Conservation (phyloP, 2,113 vertebrate genomes). For the Tricholaema leucomelas region DNA sequence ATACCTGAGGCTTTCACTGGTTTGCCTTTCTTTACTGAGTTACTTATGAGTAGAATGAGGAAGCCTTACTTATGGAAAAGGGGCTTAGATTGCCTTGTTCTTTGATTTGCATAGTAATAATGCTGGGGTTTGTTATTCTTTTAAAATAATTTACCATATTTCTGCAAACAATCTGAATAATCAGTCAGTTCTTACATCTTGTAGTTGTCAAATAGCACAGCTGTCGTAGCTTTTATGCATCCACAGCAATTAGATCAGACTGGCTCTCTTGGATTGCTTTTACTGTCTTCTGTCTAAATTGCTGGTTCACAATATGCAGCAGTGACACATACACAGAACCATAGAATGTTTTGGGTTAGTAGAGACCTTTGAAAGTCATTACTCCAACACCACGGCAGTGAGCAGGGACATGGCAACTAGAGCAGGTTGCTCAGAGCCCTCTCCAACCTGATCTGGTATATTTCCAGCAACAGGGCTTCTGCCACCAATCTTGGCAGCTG, state of each 20-base stretch:
- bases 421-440: too few relatives aligned
- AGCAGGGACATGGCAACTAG: too few relatives aligned
- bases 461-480: too few relatives aligned
- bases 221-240: conserved; percentile 27
- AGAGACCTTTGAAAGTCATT: too few relatives aligned
- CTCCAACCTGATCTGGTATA: too few relatives aligned
- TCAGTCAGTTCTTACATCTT: not conserved
- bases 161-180: conserved; percentile 18
- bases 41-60: not conserved
- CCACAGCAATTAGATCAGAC: not conserved
- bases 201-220: conserved; percentile 12
- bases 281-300: not conserved
- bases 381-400: too few relatives aligned
- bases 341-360: too few relatives aligned
- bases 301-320: conserved; percentile 22
- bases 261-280: not conserved
- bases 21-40: not conserved
- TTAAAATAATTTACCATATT: not conserved
- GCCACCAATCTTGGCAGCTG: too few relatives aligned
- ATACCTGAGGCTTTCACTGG: not conserved
- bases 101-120: not conserved
- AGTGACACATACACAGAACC: not conserved
- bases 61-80: not conserved
- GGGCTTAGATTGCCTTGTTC: not conserved
- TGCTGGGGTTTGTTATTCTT: not conserved